Evolutionary conservation across 2,888 invertebrate genomes (phyloP).

Genomic region (Tyria jacobaeae): DNA sequence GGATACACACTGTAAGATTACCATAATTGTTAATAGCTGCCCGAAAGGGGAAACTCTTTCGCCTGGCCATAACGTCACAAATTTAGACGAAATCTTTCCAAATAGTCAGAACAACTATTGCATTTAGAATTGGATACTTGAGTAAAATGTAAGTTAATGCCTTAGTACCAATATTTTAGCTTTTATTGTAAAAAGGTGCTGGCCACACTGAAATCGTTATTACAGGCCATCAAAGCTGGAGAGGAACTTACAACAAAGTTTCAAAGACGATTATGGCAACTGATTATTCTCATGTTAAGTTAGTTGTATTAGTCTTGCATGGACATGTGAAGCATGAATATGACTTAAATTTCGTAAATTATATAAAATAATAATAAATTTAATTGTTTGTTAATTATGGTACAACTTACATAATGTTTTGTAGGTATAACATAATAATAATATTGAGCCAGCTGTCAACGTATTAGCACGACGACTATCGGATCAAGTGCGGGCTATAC

Average conservation of each 20-base stretch:
- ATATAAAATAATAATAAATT: too few species aligned
- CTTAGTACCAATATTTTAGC: background rate
- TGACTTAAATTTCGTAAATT: too few species aligned
- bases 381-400: too few species aligned
- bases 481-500: too few species aligned
- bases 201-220: background rate
- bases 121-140: conserved; percentile 45
- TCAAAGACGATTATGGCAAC: background rate
- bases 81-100: conserved; percentile 60
- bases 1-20: conserved; percentile 73
- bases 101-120: conserved; percentile 54
- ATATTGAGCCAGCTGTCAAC: too few species aligned
- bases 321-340: too few species aligned
- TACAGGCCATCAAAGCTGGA: background rate
- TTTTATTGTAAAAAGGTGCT: conserved; percentile 15
- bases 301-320: too few species aligned
- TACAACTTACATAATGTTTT: too few species aligned
- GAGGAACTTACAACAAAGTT: background rate
- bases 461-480: too few species aligned
- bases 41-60: conserved; percentile 59
- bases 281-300: too few species aligned
- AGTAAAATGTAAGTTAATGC: conserved; percentile 29
- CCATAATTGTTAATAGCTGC: conserved; percentile 67
- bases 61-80: conserved; percentile 53
- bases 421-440: too few species aligned